These are phyloP conservation scores for Microcebus tavaratra DNA, from an alignment of 2,113 vertebrate species.

Conservation along the genomic window DNA sequence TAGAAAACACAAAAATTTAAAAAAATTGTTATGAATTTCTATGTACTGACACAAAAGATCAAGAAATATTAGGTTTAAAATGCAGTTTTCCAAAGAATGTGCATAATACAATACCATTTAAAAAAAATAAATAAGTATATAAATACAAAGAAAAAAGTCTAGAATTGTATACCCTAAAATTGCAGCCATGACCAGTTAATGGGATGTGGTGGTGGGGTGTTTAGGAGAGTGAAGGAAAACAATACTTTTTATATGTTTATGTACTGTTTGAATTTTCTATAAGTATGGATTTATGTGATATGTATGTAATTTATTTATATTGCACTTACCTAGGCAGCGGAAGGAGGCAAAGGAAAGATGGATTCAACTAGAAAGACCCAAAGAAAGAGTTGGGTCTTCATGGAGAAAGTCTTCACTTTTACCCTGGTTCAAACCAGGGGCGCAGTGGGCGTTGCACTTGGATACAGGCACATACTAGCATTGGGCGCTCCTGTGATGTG, in stretches of 20 bases:
- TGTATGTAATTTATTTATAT: neutral
- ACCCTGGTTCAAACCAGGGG: neutral
- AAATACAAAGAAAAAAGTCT: neutral
- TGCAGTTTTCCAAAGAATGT: neutral
- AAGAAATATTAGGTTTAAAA: conserved; percentile 44
- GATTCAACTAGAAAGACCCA: neutral
- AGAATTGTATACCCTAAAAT: neutral
- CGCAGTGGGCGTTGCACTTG: rapidly evolving
- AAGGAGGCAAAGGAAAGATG: neutral
- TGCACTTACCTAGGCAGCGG: conserved; percentile 25
- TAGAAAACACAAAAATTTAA: neutral
- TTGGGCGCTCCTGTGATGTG: neutral
- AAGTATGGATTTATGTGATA: neutral
- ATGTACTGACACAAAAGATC: neutral
- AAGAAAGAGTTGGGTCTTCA: neutral
- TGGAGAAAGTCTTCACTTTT: neutral
- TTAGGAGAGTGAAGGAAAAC: neutral
- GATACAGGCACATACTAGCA: neutral
- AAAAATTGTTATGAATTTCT: conserved; percentile 1
- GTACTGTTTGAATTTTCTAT: neutral
- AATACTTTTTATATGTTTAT: neutral
- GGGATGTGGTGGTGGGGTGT: too few species aligned
- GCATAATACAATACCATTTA: neutral
- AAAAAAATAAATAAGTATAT: neutral
- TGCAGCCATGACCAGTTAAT: neutral